Evolutionary conservation across 2,113 vertebrate species (phyloP), one percentile per base, ranked within the genome.

Genomic region (Leucosticte australis): DNA sequence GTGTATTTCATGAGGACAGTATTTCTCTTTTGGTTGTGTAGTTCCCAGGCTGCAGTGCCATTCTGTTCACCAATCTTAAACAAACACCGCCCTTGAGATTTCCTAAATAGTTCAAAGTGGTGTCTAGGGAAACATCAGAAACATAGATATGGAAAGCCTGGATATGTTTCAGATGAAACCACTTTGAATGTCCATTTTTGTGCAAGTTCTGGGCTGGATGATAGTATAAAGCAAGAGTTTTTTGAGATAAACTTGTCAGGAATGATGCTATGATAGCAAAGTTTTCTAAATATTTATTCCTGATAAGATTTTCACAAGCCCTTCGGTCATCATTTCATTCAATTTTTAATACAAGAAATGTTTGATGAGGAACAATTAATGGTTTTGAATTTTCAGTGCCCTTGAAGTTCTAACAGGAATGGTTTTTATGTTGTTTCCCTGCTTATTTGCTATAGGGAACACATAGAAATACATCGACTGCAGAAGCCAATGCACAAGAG

Each of bases 271-370:
- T 83, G 90, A 88, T 71, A 89, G 35, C 37, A 64, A 95, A 91
- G n/a, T 75, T 93, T 83, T 83, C 83, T 94, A 95, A 94, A 95
- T 95, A 93, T 93, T 96, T 95, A 69, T 92, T 87, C n/a, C 56
- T 53, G 52, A 92, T 84, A 92, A 91, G 75, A 9, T 91, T 95
- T 95, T 97, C 89, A 88, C 68, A 89, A 84, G 79, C 52, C 52
- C 55, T 82, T 92, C 4, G 15, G 46, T 89, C 26, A 84, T 82
- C 33, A 86, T 60, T 93, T 90, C 60, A 82, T 93, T 94, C 55
- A 86, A 74, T 90, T 89, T 94, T 93, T 95, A 86, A 88, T 46
- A 13, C 37, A 90, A 92, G 20, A 90, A 95, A 89, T 42, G 11
- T 90, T 88, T 91, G 31, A 77, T 33, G 16, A 85, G 50, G 37